A percentile compares a stretch with the other conserved stretches of the same genome.
Conservation (phyloP, 2,113 vertebrate genomes). For the Leuciscus idus region DNA sequence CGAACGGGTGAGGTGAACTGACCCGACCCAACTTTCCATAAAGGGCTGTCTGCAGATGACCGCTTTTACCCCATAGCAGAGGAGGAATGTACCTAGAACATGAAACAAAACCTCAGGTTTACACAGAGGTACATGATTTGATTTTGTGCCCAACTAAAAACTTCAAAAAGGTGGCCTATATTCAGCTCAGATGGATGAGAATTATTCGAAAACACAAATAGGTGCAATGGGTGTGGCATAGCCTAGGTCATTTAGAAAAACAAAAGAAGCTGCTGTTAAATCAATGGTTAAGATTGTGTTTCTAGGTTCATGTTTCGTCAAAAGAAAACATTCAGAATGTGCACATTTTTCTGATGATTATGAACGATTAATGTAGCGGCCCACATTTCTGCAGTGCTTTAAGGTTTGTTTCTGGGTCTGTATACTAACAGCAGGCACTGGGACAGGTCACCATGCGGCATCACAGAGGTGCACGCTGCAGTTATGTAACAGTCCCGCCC, state of each 20-base stretch:
- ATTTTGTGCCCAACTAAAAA: not conserved
- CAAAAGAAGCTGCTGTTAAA: not conserved
- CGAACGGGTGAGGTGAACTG: conserved; percentile 88
- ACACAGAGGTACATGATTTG: not conserved
- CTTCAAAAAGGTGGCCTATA: no score
- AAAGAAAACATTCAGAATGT: not conserved
- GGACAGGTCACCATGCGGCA: not conserved
- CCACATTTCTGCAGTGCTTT: not conserved
- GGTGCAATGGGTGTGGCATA: not conserved
- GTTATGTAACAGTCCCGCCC: not conserved
- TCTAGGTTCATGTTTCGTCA: not conserved
- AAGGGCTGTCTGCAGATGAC: conserved; percentile 95
- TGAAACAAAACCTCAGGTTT: conserved; percentile 47
- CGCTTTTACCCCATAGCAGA: conserved; percentile 95
- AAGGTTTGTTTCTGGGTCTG: not conserved
- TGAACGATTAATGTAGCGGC: not conserved
- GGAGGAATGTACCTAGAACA: conserved; percentile 91
- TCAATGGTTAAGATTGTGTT: not conserved
- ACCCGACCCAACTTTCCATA: conserved; percentile 97
- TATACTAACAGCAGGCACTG: conserved; percentile 2
- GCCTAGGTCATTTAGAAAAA: not conserved
- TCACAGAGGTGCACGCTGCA: not conserved
- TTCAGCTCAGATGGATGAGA: not conserved
- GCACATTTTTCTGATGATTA: not conserved
- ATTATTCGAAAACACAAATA: not conserved